phyloP scores from a whole-genome alignment of 2,888 invertebrate species.

The Perithous albicinctus region DNA sequence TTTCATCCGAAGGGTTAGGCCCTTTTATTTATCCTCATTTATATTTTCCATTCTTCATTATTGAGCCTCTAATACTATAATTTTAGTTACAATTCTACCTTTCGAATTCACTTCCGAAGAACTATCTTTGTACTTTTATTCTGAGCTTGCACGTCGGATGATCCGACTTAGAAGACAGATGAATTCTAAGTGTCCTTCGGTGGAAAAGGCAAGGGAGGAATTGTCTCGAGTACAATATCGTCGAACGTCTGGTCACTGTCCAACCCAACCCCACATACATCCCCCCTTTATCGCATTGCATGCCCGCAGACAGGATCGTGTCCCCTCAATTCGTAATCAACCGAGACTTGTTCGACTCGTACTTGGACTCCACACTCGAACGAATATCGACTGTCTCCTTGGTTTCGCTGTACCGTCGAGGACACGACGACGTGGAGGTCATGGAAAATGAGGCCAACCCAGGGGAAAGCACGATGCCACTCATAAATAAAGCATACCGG shows the following conservation, averaged over 20 bases:
- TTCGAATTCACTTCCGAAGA: background rate
- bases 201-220: background rate
- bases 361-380: constrained; percentile 38
- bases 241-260: constrained; percentile 22
- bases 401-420: constrained; percentile 2
- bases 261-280: background rate
- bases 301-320: constrained; percentile 36
- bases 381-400: constrained; percentile 43
- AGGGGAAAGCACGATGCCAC: constrained; percentile 20
- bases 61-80: background rate
- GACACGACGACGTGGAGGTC: constrained; percentile 13
- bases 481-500: constrained; percentile 60
- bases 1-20: background rate
- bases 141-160: background rate
- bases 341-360: constrained; percentile 68
- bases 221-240: constrained; percentile 17
- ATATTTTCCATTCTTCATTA: background rate
- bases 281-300: background rate
- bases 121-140: background rate
- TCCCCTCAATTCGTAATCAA: constrained; percentile 77
- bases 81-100: background rate
- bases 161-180: background rate
- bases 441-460: constrained; percentile 19
- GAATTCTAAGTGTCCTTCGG: background rate
- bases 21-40: background rate